Conservation (phyloP, 2,888 invertebrate species). For the Sisyra terminalis region DNA sequence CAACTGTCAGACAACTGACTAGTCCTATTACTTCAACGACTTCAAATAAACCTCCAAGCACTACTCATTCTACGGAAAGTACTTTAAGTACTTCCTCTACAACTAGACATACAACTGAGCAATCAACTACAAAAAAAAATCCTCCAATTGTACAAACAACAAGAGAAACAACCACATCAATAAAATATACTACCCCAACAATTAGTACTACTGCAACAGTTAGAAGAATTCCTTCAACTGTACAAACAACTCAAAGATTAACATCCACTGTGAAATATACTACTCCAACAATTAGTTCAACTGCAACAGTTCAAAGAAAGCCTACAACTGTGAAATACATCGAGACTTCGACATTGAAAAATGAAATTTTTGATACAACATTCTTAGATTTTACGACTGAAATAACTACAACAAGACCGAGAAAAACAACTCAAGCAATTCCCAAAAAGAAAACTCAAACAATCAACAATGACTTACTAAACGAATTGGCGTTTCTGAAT, state of each 20-base stretch:
- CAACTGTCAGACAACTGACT: slow-evolving; percentile 22
- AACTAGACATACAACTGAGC: slow-evolving; percentile 16
- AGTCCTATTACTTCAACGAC: slow-evolving; percentile 19
- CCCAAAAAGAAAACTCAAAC: slow-evolving; percentile 17
- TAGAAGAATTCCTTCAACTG: slow-evolving; percentile 20
- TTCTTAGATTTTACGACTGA: slow-evolving; percentile 11
- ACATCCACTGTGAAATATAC: slow-evolving; percentile 24
- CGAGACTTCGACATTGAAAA: slow-evolving; percentile 20
- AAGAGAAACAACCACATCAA: slow-evolving; percentile 11
- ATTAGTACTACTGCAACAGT: slow-evolving; percentile 16
- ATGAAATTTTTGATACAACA: slow-evolving; percentile 17
- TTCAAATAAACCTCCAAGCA: slow-evolving; percentile 5
- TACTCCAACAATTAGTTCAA: slow-evolving; percentile 27
- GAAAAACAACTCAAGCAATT: slow-evolving; percentile 13
- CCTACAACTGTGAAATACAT: slow-evolving; percentile 21
- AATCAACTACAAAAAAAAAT: slow-evolving; percentile 16
- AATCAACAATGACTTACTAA: not conserved
- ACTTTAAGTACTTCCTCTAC: slow-evolving; percentile 24
- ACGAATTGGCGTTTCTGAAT: slow-evolving; percentile 7
- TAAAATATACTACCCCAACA: slow-evolving; percentile 17
- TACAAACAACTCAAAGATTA: slow-evolving; percentile 13
- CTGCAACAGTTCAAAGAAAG: slow-evolving; percentile 30
- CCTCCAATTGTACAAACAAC: slow-evolving; percentile 12
- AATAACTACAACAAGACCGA: slow-evolving; percentile 13
- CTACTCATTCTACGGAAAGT: slow-evolving; percentile 23